These are phyloP conservation scores for Lophius piscatorius DNA, from an alignment of 2,113 vertebrate species.

Conservation along the genomic window DNA sequence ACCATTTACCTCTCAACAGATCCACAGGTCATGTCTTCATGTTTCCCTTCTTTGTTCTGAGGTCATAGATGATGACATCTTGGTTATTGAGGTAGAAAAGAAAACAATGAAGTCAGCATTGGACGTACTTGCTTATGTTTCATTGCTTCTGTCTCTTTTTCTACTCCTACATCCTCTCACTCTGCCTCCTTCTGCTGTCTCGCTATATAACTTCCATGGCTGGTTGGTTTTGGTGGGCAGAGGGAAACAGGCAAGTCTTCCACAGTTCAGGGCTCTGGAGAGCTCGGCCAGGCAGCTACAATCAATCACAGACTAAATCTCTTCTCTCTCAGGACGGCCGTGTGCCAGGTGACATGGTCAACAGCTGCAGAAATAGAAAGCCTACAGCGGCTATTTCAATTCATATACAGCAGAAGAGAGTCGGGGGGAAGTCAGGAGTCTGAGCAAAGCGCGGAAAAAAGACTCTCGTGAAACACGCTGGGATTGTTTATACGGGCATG, in stretches of 20 bases:
- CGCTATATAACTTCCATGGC: slow-evolving; percentile 59
- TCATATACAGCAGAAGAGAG: slow-evolving; percentile 33
- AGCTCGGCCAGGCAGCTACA: slow-evolving; percentile 57
- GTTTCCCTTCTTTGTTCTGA: too few relatives aligned
- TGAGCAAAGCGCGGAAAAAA: not conserved
- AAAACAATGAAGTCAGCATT: too few relatives aligned
- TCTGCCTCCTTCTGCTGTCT: slow-evolving; percentile 33
- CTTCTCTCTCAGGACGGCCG: slow-evolving; percentile 51
- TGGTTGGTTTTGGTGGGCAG: slow-evolving; percentile 67
- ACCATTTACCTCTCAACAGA: too few relatives aligned
- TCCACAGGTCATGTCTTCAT: too few relatives aligned
- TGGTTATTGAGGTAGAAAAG: too few relatives aligned
- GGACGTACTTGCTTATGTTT: slow-evolving; percentile 5
- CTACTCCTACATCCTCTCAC: slow-evolving; percentile 5
- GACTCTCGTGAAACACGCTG: too few relatives aligned
- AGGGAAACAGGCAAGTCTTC: slow-evolving; percentile 59
- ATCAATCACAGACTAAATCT: slow-evolving; percentile 73
- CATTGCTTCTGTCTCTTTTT: not conserved
- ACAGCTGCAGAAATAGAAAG: slow-evolving; percentile 42
- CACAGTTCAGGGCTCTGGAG: slow-evolving; percentile 71
- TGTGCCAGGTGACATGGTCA: slow-evolving; percentile 65
- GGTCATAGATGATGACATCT: too few relatives aligned
- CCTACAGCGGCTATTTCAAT: slow-evolving; percentile 29
- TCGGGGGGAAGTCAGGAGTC: not conserved
- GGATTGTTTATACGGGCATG: too few relatives aligned